Evolutionary conservation across 2,797 vertebrate genomes (phyloP).

Genomic region (Momotus momota): DNA sequence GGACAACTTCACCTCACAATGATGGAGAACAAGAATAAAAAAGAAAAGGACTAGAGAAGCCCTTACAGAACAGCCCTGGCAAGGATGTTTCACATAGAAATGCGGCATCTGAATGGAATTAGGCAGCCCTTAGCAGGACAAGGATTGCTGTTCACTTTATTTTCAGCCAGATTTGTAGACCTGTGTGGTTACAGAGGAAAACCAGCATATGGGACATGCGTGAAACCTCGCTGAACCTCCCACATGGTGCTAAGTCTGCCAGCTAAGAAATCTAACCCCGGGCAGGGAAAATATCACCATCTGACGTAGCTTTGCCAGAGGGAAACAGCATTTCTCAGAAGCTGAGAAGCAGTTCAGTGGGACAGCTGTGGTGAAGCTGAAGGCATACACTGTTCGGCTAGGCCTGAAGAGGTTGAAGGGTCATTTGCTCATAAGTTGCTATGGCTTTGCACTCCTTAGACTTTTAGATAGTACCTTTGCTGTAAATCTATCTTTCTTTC

Average conservation of each 20-base stretch:
- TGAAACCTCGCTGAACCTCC: conserved; percentile 9
- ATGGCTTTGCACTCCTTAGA: background rate
- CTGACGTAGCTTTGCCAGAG: background rate
- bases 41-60: background rate
- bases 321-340: background rate
- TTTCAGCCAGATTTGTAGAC: conserved; percentile 18
- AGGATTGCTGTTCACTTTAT: conserved; percentile 16
- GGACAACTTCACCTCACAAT: background rate
- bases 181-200: background rate
- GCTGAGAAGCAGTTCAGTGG: background rate
- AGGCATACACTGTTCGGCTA: background rate
- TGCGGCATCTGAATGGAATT: background rate
- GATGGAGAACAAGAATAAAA: background rate
- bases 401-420: background rate
- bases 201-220: background rate
- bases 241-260: background rate
- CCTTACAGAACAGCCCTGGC: accelerated
- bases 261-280: background rate
- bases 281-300: conserved; percentile 8
- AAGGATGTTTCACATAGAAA: background rate
- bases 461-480: background rate
- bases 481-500: background rate
- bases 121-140: background rate
- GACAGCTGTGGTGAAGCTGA: background rate
- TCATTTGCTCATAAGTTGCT: background rate